Conservation (phyloP, 2,113 vertebrate species). For the Neotoma lepida region DNA sequence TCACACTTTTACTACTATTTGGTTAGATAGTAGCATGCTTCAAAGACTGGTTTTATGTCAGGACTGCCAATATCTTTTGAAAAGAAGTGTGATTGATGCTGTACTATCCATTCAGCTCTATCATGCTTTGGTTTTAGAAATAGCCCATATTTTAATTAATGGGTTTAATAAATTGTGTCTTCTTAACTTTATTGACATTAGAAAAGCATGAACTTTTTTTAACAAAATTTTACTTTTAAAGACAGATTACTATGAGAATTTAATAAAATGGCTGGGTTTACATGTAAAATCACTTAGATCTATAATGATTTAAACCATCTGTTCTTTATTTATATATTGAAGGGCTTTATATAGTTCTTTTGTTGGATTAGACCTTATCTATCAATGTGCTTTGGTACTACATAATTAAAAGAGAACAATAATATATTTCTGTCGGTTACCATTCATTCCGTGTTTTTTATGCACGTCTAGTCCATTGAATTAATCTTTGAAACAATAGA, state of each 20-base stretch:
- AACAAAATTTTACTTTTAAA: conserved; percentile 76
- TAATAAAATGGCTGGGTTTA: conserved; percentile 81
- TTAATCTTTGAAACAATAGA: conserved; percentile 91
- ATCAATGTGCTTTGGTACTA: conserved; percentile 79
- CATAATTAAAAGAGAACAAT: conserved; percentile 83
- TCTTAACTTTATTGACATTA: conserved; percentile 73
- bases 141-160: conserved; percentile 81
- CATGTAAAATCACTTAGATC: conserved; percentile 78
- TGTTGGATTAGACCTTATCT: conserved; percentile 81
- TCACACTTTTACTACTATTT: conserved; percentile 25
- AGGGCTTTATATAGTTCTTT: conserved; percentile 59
- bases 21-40: conserved; percentile 15
- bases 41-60: conserved; percentile 62
- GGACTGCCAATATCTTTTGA: conserved; percentile 66
- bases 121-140: conserved; percentile 75
- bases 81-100: conserved; percentile 13
- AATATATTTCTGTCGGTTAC: conserved; percentile 78
- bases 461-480: conserved; percentile 83
- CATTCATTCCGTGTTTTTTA: conserved; percentile 82
- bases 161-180: conserved; percentile 79
- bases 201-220: conserved; percentile 71
- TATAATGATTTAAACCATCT: conserved; percentile 82
- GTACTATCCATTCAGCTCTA: conserved; percentile 63
- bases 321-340: conserved; percentile 82
- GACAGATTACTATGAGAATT: conserved; percentile 78